Percentiles rank a stretch among this genome's conserved stretches.
Evolutionary conservation across 2,888 invertebrate genomes (phyloP).

Genomic region (Acronicta psi): DNA sequence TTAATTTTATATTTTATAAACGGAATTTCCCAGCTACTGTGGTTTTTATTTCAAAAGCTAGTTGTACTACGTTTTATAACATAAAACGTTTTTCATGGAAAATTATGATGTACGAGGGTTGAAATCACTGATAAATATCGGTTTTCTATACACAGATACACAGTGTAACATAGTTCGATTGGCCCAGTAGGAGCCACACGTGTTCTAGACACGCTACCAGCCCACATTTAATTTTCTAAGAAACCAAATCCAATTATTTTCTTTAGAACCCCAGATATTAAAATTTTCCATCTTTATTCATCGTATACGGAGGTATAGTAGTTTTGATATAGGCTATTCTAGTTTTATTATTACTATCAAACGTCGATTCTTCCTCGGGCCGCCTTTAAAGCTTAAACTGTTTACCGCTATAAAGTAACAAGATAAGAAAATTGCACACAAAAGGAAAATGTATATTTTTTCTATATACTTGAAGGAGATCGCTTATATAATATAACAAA

Average conservation of each 20-base stretch:
- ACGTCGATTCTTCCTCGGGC: constrained; percentile 22
- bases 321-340: constrained; percentile 22
- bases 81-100: neutral
- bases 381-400: constrained; percentile 37
- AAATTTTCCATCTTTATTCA: constrained; percentile 27
- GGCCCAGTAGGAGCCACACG: constrained; percentile 11
- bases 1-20: no score
- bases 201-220: constrained; percentile 17
- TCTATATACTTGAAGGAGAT: constrained; percentile 22
- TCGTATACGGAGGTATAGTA: constrained; percentile 16
- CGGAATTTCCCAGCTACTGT: no score
- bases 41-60: no score
- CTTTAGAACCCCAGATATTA: constrained; percentile 35
- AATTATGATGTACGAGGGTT: neutral
- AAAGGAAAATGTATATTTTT: constrained; percentile 39
- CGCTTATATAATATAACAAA: constrained; percentile 25
- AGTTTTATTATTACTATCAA: constrained; percentile 45
- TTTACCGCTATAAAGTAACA: constrained; percentile 39
- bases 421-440: constrained; percentile 37
- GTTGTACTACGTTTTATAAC: neutral
- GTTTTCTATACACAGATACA: constrained; percentile 15
- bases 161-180: constrained; percentile 19
- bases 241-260: constrained; percentile 53
- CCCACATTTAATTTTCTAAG: constrained; percentile 42
- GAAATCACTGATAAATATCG: neutral